phyloP scores from a whole-genome alignment of 1,140 invertebrate species.

The Magallana gigas region DNA sequence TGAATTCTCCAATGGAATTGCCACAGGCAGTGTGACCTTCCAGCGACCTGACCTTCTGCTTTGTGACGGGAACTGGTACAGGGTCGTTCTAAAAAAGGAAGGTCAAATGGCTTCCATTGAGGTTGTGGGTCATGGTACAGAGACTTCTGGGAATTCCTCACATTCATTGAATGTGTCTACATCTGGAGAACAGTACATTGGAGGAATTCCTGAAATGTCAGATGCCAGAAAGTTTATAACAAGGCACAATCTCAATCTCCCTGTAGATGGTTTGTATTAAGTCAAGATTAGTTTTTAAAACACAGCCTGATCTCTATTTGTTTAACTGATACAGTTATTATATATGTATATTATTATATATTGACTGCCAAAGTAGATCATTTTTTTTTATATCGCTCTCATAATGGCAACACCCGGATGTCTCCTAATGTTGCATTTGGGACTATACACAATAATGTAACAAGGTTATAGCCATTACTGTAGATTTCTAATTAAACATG shows the following conservation, averaged over 20 bases:
- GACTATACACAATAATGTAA: too few species aligned
- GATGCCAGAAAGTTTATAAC: constrained; percentile 64
- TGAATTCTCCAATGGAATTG: constrained; percentile 68
- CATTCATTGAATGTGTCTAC: constrained; percentile 59
- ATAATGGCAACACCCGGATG: too few species aligned
- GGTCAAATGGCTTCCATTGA: constrained; percentile 65
- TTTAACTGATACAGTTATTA: too few species aligned
- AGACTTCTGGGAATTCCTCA: constrained; percentile 61
- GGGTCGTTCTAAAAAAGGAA: constrained; percentile 61
- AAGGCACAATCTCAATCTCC: constrained; percentile 62
- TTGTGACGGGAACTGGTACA: constrained; percentile 74
- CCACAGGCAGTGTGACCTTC: constrained; percentile 63
- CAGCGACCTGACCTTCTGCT: constrained; percentile 59
- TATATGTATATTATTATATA: too few species aligned
- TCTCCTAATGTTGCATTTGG: too few species aligned
- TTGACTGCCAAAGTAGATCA: too few species aligned
- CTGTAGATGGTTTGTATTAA: constrained; percentile 62
- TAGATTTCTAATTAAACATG: too few species aligned
- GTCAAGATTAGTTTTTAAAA: not conserved
- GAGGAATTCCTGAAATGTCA: constrained; percentile 67
- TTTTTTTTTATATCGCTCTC: too few species aligned
- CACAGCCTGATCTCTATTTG: too few species aligned
- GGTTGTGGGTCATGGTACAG: constrained; percentile 49
- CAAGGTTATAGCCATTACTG: too few species aligned
- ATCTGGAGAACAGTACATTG: constrained; percentile 68